These are phyloP conservation scores for Herminia tarsipennalis DNA, from an alignment of 2,888 invertebrate species.

Conservation along the genomic window DNA sequence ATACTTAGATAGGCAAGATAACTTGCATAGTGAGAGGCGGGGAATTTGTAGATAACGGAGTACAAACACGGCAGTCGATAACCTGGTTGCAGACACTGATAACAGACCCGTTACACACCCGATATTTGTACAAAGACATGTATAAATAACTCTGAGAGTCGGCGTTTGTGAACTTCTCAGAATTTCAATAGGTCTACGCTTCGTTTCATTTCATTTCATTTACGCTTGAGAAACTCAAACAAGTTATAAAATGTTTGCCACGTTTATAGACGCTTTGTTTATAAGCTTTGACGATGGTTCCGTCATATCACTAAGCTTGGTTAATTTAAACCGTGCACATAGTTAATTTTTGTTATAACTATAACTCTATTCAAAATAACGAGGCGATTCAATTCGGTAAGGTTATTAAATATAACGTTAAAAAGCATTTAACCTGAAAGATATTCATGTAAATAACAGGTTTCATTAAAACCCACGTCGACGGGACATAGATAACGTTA, in stretches of 20 bases:
- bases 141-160: constrained; percentile 40
- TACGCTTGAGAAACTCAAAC: constrained; percentile 49
- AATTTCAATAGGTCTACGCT: constrained; percentile 37
- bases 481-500: background rate
- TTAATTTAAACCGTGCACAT: background rate
- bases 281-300: background rate
- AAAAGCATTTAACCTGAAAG: background rate
- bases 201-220: constrained; percentile 38
- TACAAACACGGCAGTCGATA: constrained; percentile 79
- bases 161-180: constrained; percentile 42
- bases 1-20: constrained; percentile 63
- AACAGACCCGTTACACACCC: constrained; percentile 56
- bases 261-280: constrained; percentile 9
- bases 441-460: background rate
- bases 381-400: background rate
- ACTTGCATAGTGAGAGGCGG: constrained; percentile 59
- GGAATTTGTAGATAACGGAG: constrained; percentile 73
- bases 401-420: background rate
- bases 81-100: constrained; percentile 77
- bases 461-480: background rate
- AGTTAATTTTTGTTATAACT: too few species aligned
- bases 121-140: constrained; percentile 51
- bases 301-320: background rate
- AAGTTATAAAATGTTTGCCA: constrained; percentile 34
- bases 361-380: background rate